Conservation (phyloP, 2,113 vertebrate genomes). For the Rattus norvegicus region GRCr8 NC_086023.1:125357001-125357500, state of each 20-base stretch:
- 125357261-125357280: not conserved
- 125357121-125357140: not conserved
- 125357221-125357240: slow-evolving; percentile 1
- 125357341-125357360: slow-evolving; percentile 22
- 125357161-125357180: not conserved
- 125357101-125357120: not conserved
- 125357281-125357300: not conserved
- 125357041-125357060: rapidly evolving
- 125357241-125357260: not conserved
- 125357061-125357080: no score
- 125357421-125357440: slow-evolving; percentile 56
- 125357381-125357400: slow-evolving; percentile 59
- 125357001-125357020: not conserved
- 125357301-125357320: not conserved
- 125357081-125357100: no score
- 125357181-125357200: not conserved
- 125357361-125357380: slow-evolving; percentile 39
- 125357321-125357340: not conserved
- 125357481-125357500: slow-evolving; percentile 33
- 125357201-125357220: not conserved
- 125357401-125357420: slow-evolving; percentile 45
- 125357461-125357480: slow-evolving; percentile 52
- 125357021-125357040: not conserved
- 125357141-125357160: not conserved
- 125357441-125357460: slow-evolving; percentile 52